Base-by-base conservation (phyloP, 2,888 invertebrate species). In the Brachypalpus laphriformis region DNA sequence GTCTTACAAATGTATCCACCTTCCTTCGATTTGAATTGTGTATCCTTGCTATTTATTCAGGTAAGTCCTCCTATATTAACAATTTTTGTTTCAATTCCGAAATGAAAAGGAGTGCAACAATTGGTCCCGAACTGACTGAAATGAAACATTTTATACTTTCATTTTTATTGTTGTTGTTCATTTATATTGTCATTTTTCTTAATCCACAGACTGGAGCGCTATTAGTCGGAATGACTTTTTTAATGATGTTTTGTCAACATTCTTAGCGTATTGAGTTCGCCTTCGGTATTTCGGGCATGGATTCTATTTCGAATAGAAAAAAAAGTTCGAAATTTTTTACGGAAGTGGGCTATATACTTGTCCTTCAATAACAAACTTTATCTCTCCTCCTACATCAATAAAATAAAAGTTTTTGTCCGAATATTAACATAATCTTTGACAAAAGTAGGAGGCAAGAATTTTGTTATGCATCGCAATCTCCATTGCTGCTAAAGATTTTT, bases 251-350 rank as follows among this genome's bases (percentile, higher is more conserved):
- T 61, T 42, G 25, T 42, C 22, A 40, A 61, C 8, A 42, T 61
- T 61, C 22, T 25, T 61, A 61, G 8, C 25, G 25, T 42, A 42
- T 61, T 22, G 25, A 40, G 37, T 31, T 56, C 20, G 57, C 11
- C 14, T 16, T 54, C 16, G 14, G 25, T 18, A 25, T 61, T 42
- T 37, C 31, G 56, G 56, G 18, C n/a, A 34, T 37, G 6, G 40
- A 7, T 40, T 9, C 40, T n/a, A 22, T 14, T 40, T 40, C 22
- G 8, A 22, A 25, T 61, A 61, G 25, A 61, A 40, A 59, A 25
- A 61, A 37, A 59, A 59, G 57, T 61, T 61, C 22, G 22, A 61
- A 61, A 61, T 42, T 42, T 61, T 37, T 61, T 61, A 11, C 25
- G 25, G 9, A 59, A 59, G 22, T 37, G n/a, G n/a, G 57, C 40